phyloP scores from a whole-genome alignment of 1,140 invertebrate species.

The Meloidogyne floridensis region DNA sequence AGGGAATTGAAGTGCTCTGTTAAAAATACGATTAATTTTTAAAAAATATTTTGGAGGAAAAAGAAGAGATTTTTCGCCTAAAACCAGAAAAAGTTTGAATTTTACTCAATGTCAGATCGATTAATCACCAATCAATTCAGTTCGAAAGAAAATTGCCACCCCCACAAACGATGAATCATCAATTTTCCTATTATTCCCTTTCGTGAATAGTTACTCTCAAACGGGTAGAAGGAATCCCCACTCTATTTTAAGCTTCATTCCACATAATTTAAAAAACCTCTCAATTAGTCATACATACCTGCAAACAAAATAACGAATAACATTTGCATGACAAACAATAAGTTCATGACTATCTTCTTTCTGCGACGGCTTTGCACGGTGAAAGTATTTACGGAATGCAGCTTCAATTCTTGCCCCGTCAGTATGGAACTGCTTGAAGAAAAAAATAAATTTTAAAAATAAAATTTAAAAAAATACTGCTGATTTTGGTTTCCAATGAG shows the following conservation, averaged over 20 bases:
- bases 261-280: neutral
- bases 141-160: no score
- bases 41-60: neutral
- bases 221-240: conserved; percentile 73
- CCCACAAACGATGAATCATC: no score
- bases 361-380: conserved; percentile 81
- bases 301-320: conserved; percentile 10
- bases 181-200: conserved; percentile 74
- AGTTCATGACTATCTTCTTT: conserved; percentile 84
- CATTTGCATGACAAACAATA: conserved; percentile 95
- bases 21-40: conserved; percentile 61
- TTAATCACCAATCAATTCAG: no score
- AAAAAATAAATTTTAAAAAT: conserved; percentile 23
- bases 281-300: neutral
- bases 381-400: conserved; percentile 88
- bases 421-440: conserved; percentile 81
- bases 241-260: no score
- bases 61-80: no score
- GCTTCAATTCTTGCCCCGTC: conserved; percentile 96
- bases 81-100: no score
- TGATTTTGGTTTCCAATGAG: conserved; percentile 24
- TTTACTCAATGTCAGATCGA: no score
- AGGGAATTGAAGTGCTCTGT: conserved; percentile 90
- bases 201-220: conserved; percentile 56
- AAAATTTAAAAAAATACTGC: conserved; percentile 16